These are phyloP conservation scores for Chelon auratus DNA, from an alignment of 2,797 vertebrate species.

Conservation along the genomic window DNA sequence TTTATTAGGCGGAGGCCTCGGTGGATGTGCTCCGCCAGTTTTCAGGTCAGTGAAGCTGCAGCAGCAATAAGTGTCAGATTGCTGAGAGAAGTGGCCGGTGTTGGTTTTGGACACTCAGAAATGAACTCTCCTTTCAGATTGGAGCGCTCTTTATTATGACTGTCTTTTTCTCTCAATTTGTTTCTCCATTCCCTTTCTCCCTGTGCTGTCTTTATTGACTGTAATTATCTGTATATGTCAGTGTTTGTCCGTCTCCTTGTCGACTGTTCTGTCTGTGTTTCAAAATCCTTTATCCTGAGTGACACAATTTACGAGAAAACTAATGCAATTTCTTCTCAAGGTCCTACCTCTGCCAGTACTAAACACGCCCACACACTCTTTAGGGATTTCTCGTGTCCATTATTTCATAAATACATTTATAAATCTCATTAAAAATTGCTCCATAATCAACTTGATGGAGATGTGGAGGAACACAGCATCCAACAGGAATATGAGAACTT, in stretches of 20 bases:
- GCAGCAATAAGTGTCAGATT: constrained; percentile 38
- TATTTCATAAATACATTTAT: too few species aligned
- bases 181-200: constrained; percentile 13
- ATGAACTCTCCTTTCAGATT: constrained; percentile 3
- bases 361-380: not conserved
- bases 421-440: not conserved
- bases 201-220: constrained; percentile 12
- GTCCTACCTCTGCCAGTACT: not conserved
- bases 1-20: constrained; percentile 44
- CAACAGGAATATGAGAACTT: too few species aligned
- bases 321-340: not conserved
- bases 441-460: not conserved
- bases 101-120: constrained; percentile 52
- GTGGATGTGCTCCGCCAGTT: constrained; percentile 25
- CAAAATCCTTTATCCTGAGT: not conserved
- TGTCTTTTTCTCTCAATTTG: constrained; percentile 4
- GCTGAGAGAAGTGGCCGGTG: constrained; percentile 30
- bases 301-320: not conserved
- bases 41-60: constrained; percentile 28
- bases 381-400: not conserved
- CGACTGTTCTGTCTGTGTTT: not conserved
- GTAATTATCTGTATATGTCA: constrained; percentile 11
- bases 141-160: constrained; percentile 12
- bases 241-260: not conserved
- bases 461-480: too few species aligned